These are phyloP conservation scores for Poecilobothrus nobilitatus DNA, from an alignment of 2,888 invertebrate species.

Conservation along the genomic window DNA sequence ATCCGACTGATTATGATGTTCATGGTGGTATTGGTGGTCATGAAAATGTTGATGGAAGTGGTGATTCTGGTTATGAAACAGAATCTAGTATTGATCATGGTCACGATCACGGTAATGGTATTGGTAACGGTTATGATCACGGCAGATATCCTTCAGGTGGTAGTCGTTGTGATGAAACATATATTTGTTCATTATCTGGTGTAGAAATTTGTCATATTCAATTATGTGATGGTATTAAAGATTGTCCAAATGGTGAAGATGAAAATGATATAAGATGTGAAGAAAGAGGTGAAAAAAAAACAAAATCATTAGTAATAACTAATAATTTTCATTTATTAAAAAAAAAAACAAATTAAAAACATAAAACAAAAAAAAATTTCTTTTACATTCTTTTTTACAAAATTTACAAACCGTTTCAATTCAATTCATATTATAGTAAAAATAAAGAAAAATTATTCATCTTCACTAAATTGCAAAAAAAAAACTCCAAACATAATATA, in stretches of 20 bases:
- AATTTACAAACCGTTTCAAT: too few relatives aligned
- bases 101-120: too few relatives aligned
- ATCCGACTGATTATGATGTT: neutral
- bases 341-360: too few relatives aligned
- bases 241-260: slow-evolving; percentile 41
- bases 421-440: too few relatives aligned
- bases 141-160: neutral
- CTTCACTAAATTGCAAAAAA: too few relatives aligned
- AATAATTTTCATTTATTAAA: too few relatives aligned
- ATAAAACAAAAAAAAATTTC: too few relatives aligned
- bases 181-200: slow-evolving; percentile 29
- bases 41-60: neutral
- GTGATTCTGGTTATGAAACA: neutral
- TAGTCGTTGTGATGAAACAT: slow-evolving; percentile 38
- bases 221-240: slow-evolving; percentile 32
- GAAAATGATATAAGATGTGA: slow-evolving; percentile 26
- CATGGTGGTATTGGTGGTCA: neutral
- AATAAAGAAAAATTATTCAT: too few relatives aligned
- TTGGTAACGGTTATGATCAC: too few relatives aligned
- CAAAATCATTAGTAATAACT: too few relatives aligned
- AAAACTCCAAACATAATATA: too few relatives aligned
- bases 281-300: neutral
- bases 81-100: neutral
- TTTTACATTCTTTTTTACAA: too few relatives aligned
- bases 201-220: slow-evolving; percentile 35